Percentiles rank a stretch among this genome's conserved stretches.
These are phyloP conservation scores for Pempheris klunzingeri DNA, from an alignment of 2,797 vertebrate species.

Conservation along the genomic window DNA sequence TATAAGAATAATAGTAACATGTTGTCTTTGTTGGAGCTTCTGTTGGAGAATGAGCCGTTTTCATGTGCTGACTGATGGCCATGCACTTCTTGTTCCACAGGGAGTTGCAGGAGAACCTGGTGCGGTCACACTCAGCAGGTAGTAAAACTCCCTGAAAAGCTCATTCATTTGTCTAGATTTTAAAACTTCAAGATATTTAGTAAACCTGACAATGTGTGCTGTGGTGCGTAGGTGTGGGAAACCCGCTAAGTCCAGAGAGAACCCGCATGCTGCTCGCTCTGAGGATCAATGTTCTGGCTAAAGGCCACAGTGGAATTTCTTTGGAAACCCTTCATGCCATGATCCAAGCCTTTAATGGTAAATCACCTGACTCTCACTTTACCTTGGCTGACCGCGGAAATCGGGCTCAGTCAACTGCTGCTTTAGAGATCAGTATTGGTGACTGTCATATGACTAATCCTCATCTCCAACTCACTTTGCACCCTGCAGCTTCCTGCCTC, in stretches of 20 bases:
- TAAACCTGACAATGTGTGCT: neutral
- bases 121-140: conserved; percentile 98
- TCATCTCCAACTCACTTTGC: conserved; percentile 21
- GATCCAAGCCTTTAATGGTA: conserved; percentile 95
- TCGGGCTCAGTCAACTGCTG: conserved; percentile 7
- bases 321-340: conserved; percentile 93
- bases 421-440: neutral
- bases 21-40: neutral
- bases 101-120: conserved; percentile 96
- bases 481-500: conserved; percentile 92
- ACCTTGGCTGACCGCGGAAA: conserved; percentile 18
- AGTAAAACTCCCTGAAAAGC: conserved; percentile 40
- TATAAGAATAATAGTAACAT: neutral
- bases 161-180: neutral
- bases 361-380: conserved; percentile 32
- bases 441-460: neutral
- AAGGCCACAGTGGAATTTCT: conserved; percentile 97
- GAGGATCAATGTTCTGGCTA: conserved; percentile 97
- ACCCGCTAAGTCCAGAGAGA: conserved; percentile 94
- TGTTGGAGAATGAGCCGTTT: conserved; percentile 10
- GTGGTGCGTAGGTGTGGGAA: conserved; percentile 90
- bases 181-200: neutral
- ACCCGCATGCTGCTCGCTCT: conserved; percentile 97
- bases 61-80: conserved; percentile 23
- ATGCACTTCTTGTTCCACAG: conserved; percentile 74